Conservation (phyloP, 2,113 vertebrate genomes). For the Boleophthalmus pectinirostris region DNA sequence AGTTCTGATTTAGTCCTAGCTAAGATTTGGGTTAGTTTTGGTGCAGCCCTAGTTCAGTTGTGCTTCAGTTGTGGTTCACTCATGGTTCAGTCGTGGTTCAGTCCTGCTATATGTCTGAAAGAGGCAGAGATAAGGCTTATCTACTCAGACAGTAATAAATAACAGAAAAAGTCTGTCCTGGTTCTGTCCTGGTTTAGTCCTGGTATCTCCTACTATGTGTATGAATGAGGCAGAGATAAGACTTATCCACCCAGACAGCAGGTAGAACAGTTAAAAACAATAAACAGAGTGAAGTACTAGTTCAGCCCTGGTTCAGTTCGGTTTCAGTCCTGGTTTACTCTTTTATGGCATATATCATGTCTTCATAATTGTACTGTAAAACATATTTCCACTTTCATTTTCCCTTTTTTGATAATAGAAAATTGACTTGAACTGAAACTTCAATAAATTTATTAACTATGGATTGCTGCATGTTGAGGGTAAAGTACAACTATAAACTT, state of each 20-base stretch:
- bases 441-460: not conserved
- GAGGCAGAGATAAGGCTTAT: too few species aligned
- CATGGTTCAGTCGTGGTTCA: not conserved
- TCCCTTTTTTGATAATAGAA: not conserved
- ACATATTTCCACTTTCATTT: not conserved
- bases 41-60: not conserved
- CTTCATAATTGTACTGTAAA: too few species aligned
- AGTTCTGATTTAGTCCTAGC: not conserved
- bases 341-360: not conserved
- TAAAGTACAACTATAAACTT: not conserved
- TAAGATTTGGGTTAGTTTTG: not conserved
- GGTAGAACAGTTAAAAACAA: too few species aligned
- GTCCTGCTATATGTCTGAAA: too few species aligned
- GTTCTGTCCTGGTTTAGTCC: not conserved
- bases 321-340: too few species aligned
- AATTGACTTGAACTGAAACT: too few species aligned
- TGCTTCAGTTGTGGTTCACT: not conserved
- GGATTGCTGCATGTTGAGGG: not conserved
- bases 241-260: not conserved
- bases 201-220: conserved; percentile 78
- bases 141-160: too few species aligned
- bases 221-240: conserved; percentile 61
- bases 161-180: too few species aligned
- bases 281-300: not conserved
- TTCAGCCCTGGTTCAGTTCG: not conserved